Base-by-base conservation (phyloP, 2,113 vertebrate species). In the Callionymus lyra region DNA sequence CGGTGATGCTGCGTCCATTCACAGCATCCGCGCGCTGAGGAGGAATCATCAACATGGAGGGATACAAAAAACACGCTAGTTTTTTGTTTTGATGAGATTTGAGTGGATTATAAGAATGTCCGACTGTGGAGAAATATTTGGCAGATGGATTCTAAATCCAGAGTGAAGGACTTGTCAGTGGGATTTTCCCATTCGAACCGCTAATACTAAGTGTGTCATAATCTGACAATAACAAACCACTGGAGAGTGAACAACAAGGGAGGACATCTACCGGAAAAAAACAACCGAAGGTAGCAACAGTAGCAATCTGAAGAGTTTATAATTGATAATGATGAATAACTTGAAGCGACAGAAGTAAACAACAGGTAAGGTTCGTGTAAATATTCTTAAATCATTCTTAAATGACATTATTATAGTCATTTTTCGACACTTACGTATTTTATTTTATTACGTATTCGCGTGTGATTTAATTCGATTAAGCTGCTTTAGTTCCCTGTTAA, bases 141-240 rank as follows among this genome's bases (percentile, higher is more conserved):
- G 52, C 70, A 76, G 62, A 71, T 74, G 76, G 74, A 74, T 49
- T 60, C 56, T 49, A 53, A 65, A 73, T 68, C 65, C 41, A 40
- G 57, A 13, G n/a, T 14, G 12, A 13, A 13, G 13, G 19, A 55
- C 52, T 54, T 33, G 44, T 47, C 41, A 13, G 16, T 12, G 53
- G 18, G 3, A 43, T 55, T 45, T 65, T 58, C 63, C 44, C 63
- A 51, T 65, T 55, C 53, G 63, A 50, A 47, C 17, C 18, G 43
- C 31, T 38, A 54, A 59, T 53, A 14, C 39, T 17, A 13, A 33
- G 18, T 31, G 13, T 50, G 41, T 11, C n/a, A 19, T 50, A 50
- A 56, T 50, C 47, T 35, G 43, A 38, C 47, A 61, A 57, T 16
- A 44, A 33, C 37, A 42, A 38, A 12, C 12, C n/a, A 41, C 6